These are phyloP conservation scores for Coregonus sp. DNA, from an alignment of 2,797 vertebrate species.

Conservation along the genomic window DNA sequence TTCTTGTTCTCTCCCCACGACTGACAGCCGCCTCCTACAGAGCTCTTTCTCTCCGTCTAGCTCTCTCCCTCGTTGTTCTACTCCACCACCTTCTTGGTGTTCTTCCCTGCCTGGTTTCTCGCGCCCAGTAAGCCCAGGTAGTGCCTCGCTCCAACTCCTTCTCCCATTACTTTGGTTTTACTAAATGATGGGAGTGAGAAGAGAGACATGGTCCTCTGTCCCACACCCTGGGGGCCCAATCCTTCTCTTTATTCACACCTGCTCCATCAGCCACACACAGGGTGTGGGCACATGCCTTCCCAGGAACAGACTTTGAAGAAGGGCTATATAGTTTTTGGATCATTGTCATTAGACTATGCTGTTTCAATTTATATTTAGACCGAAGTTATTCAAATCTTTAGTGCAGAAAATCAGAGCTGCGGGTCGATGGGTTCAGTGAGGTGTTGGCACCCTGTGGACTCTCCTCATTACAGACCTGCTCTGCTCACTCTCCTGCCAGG, in stretches of 20 bases:
- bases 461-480: too few relatives aligned
- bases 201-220: neutral
- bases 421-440: too few relatives aligned
- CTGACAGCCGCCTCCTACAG: neutral
- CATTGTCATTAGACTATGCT: too few relatives aligned
- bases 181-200: slow-evolving; percentile 6
- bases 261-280: neutral
- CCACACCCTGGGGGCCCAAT: slow-evolving; percentile 9
- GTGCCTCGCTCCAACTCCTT: slow-evolving; percentile 11
- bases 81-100: neutral
- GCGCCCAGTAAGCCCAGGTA: too few relatives aligned
- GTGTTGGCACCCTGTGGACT: too few relatives aligned
- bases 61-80: neutral
- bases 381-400: too few relatives aligned
- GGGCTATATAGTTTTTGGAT: too few relatives aligned
- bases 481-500: too few relatives aligned
- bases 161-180: slow-evolving; percentile 31
- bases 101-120: slow-evolving; percentile 2
- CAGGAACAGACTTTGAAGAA: too few relatives aligned
- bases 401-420: too few relatives aligned
- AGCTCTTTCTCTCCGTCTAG: neutral
- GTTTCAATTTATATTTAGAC: too few relatives aligned
- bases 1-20: neutral
- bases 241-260: slow-evolving; percentile 8
- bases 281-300: neutral